Evolutionary conservation across 2,797 vertebrate species (phyloP), one percentile per base, ranked within the genome.

Genomic region (Hyperoplus immaculatus): DNA sequence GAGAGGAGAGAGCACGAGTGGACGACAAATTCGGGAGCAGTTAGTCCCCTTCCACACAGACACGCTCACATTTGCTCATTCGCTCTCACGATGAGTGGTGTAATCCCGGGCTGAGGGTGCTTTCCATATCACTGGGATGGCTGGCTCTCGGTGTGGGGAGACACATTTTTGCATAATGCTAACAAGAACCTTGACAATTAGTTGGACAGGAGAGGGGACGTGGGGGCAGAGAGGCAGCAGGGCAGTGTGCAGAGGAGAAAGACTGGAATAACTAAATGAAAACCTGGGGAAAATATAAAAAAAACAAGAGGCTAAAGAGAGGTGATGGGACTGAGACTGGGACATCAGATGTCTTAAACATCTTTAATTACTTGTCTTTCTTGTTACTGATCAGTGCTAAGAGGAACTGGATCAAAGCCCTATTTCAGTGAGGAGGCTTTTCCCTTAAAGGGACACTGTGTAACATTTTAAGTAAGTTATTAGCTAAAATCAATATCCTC

Each of bases 141-240:
- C 29, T 69, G 79, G 68, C 78, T 87, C 77, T 78, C 21, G 58
- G 82, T 54, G 66, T 60, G 63, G 65, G 67, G 68, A 79, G 78
- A 78, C 60, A 43, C 80, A 54, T 81, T 88, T 92, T 84, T 82
- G 82, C 77, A 85, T 84, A 86, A 90, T 80, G 59, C 81, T 75
- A 89, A 90, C 88, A 88, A 86, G 88, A 81, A 90, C 88, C 88
- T 87, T 91, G 89, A 90, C 89, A 91, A 89, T 92, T 87, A 90
- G 80, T 77, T 83, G 12, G 86, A 91, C 85, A 90, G 90, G 75
- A 75, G 79, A 83, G 85, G 74, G 71, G 73, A 60, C 57, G 10
- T 13, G 59, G 75, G 83, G 87, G 75, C 74, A 81, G 75, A 78
- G 74, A 65, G 83, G 76, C 81, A 64, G 81, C 73, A 72, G 79